Evolutionary conservation across 2,113 vertebrate genomes (phyloP), one percentile per base, ranked within the genome.

Genomic region (Prunella himalayana): DNA sequence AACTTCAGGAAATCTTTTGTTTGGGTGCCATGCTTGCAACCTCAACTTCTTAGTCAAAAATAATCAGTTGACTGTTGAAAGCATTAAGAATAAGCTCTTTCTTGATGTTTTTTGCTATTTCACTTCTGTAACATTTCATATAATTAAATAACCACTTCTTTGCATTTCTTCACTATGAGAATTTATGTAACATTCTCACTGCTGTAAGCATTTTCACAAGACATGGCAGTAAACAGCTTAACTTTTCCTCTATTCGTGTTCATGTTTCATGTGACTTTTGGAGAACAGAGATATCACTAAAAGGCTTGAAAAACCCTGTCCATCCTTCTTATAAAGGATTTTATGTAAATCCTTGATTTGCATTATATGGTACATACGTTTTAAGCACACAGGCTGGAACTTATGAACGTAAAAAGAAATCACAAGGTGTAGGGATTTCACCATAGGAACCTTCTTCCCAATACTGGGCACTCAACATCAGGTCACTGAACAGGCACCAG

Each of bases 351-450:
- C 30, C 69, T 75, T 60, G 24, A 42, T 81, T 82, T 76, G 11
- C 30, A 51, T 49, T 47, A 12, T 35, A 47, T 6, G 8, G 25
- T 39, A 21, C 4, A 25, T 19, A 35, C 2, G 12, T 57, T 65
- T 45, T 49, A 68, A 64, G 35, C 50, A 41, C 0, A 3, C 27
- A 61, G 12, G 13, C 4, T 59, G 16, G 60, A 70, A 82, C 28
- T 20, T 70, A 33, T 1, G 28, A 77, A 81, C 0, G 0, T 30
- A 19, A 72, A 54, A 77, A 30, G 3, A 84, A 83, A 51, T 33
- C 47, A 56, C 13, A 72, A 61, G 11, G 7, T 61, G 7, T 15
- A 72, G 25, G 28, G 13, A 30, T 42, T 87, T 87, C 23, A 51
- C 18, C 25, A 4, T 11, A 57, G 42, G 51, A 70, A 68, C 17